These are phyloP conservation scores for Drosophila neotestacea DNA, from an alignment of 2,888 invertebrate species.

Conservation along the genomic window DNA sequence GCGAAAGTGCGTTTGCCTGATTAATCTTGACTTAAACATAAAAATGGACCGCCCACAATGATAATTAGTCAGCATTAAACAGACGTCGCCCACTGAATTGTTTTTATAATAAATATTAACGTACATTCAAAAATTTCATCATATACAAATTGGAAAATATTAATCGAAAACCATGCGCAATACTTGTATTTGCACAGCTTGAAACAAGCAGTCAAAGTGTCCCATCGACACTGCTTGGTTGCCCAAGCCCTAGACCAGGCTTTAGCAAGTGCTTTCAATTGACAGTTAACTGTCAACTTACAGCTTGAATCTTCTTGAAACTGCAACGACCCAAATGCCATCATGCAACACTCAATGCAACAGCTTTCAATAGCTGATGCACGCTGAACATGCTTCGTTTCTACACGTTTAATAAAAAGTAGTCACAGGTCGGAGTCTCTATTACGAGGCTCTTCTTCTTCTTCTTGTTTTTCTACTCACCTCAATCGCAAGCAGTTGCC, in stretches of 20 bases:
- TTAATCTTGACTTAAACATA: conserved; percentile 50
- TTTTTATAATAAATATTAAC: background rate
- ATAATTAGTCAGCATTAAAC: conserved; percentile 9
- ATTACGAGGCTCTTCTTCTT: background rate
- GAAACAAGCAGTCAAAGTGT: conserved; percentile 11
- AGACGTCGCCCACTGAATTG: background rate
- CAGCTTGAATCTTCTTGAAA: conserved; percentile 16
- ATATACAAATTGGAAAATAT: background rate
- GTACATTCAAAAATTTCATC: background rate
- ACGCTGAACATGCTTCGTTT: conserved; percentile 17
- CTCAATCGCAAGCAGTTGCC: conserved; percentile 17
- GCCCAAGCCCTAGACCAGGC: background rate
- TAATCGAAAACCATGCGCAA: background rate
- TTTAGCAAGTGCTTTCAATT: conserved; percentile 11
- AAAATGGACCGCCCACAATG: conserved; percentile 31
- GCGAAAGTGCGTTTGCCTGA: conserved; percentile 62
- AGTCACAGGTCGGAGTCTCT: conserved; percentile 3
- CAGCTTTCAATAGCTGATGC: conserved; percentile 51
- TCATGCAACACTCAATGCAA: conserved; percentile 49
- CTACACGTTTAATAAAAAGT: conserved; percentile 24
- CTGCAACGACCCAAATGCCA: conserved; percentile 50
- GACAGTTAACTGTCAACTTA: conserved; percentile 3
- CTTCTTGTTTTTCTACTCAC: background rate
- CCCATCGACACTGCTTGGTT: conserved; percentile 4
- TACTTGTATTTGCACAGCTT: conserved; percentile 10